Percentiles rank a stretch among this genome's conserved stretches.
Evolutionary conservation across 2,888 invertebrate species (phyloP).

Genomic region (Tinea pellionella): DNA sequence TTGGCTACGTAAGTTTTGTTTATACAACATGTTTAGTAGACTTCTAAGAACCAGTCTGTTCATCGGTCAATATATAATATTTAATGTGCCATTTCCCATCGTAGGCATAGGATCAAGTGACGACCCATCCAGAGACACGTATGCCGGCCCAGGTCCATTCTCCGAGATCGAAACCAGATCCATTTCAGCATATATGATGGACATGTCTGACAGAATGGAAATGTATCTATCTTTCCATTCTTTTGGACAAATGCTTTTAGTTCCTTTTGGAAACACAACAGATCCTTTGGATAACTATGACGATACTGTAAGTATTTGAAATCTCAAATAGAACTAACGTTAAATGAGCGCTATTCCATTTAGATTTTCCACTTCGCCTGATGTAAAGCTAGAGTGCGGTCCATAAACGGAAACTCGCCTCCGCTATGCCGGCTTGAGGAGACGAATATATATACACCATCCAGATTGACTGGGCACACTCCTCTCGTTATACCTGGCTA

Average conservation of each 20-base stretch:
- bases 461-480: too few species aligned
- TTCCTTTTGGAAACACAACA: slow-evolving; percentile 65
- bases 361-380: too few species aligned
- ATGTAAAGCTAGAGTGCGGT: too few species aligned
- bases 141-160: slow-evolving; percentile 62
- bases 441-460: too few species aligned
- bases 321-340: too few species aligned
- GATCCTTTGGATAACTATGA: slow-evolving; percentile 33
- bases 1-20: slow-evolving; percentile 62
- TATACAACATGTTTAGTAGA: background rate
- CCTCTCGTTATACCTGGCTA: too few species aligned
- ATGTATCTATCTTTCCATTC: slow-evolving; percentile 74
- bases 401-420: too few species aligned
- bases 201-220: slow-evolving; percentile 31
- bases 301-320: slow-evolving; percentile 30
- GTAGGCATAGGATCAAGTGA: slow-evolving; percentile 33
- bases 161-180: slow-evolving; percentile 66
- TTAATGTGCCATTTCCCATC: too few species aligned
- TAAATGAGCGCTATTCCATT: too few species aligned
- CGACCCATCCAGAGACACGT: slow-evolving; percentile 51
- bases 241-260: slow-evolving; percentile 74
- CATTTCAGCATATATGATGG: slow-evolving; percentile 31
- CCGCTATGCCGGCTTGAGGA: too few species aligned
- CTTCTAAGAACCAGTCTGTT: too few species aligned
- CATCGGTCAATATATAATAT: too few species aligned